phyloP scores from a whole-genome alignment of 2,888 invertebrate genomes.

The Lepetodrilus schrolli region DNA sequence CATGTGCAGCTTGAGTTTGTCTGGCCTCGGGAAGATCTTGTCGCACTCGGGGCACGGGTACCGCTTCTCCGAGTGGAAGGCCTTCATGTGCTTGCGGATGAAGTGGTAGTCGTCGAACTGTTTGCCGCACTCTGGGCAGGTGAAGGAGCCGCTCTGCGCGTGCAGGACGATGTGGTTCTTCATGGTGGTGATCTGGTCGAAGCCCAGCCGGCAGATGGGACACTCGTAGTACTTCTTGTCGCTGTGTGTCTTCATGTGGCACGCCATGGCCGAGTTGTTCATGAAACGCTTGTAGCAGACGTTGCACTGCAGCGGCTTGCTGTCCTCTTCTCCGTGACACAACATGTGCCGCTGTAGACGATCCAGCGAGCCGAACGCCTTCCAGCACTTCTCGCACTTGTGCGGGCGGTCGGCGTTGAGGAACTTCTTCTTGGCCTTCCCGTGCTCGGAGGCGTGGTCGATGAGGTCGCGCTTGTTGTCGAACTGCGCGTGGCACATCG shows the following conservation, averaged over 20 bases:
- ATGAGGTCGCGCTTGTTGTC: slow-evolving; percentile 75
- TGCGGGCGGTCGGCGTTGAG: slow-evolving; percentile 76
- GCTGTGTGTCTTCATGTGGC: slow-evolving; percentile 83
- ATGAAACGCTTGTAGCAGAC: slow-evolving; percentile 78
- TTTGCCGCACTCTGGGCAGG: slow-evolving; percentile 83
- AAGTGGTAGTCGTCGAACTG: slow-evolving; percentile 82
- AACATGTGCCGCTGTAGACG: slow-evolving; percentile 81
- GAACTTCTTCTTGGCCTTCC: slow-evolving; percentile 44
- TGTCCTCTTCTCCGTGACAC: slow-evolving; percentile 80
- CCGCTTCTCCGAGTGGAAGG: slow-evolving; percentile 83
- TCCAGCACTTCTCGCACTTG: slow-evolving; percentile 82
- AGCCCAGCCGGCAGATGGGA: slow-evolving; percentile 83
- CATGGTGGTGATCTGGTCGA: slow-evolving; percentile 77
- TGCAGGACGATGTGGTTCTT: slow-evolving; percentile 83
- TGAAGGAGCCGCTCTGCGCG: slow-evolving; percentile 80
- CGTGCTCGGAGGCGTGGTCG: slow-evolving; percentile 76
- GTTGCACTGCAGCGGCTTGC: slow-evolving; percentile 83
- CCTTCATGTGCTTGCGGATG: slow-evolving; percentile 84
- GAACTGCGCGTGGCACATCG: slow-evolving; percentile 74
- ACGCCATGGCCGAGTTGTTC: slow-evolving; percentile 83
- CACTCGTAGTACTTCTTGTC: slow-evolving; percentile 82
- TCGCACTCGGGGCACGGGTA: slow-evolving; percentile 83
- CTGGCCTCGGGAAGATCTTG: slow-evolving; percentile 82
- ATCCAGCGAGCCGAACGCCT: slow-evolving; percentile 81
- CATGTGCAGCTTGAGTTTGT: slow-evolving; percentile 84